phyloP scores from a whole-genome alignment of 2,113 vertebrate genomes.

The Chinchilla lanigera region DNA sequence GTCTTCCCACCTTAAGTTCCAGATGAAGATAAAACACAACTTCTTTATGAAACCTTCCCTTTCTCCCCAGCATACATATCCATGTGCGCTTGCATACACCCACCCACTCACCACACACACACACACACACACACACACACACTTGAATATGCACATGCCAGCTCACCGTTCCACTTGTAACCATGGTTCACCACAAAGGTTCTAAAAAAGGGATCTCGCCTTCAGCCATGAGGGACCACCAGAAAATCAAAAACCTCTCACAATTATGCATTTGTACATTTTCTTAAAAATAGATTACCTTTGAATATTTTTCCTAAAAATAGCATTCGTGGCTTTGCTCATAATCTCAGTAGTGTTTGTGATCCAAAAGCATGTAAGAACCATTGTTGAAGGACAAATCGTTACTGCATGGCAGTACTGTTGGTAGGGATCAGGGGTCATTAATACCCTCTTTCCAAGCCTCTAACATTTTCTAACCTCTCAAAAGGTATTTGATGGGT shows the following conservation, averaged over 20 bases:
- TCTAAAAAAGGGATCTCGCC: neutral
- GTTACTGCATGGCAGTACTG: neutral
- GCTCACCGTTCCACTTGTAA: neutral
- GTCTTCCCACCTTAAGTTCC: constrained; percentile 9
- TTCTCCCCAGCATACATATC: neutral
- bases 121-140: too few relatives aligned
- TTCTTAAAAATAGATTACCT: neutral
- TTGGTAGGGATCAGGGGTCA: neutral
- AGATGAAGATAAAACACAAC: neutral
- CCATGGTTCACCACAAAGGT: neutral
- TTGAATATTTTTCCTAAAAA: neutral
- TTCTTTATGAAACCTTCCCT: neutral
- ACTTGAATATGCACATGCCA: neutral
- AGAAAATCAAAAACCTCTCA: neutral
- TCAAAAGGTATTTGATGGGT: neutral
- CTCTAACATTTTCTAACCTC: neutral
- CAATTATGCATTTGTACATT: neutral
- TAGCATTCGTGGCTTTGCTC: neutral
- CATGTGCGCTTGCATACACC: neutral
- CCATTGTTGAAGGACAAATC: neutral
- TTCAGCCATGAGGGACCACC: neutral
- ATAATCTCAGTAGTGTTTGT: neutral
- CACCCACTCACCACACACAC: too few relatives aligned
- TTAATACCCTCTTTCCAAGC: neutral
- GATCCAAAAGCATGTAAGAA: neutral